Evolutionary conservation across 2,113 vertebrate genomes (phyloP).

Genomic region (Scolopax mira): DNA sequence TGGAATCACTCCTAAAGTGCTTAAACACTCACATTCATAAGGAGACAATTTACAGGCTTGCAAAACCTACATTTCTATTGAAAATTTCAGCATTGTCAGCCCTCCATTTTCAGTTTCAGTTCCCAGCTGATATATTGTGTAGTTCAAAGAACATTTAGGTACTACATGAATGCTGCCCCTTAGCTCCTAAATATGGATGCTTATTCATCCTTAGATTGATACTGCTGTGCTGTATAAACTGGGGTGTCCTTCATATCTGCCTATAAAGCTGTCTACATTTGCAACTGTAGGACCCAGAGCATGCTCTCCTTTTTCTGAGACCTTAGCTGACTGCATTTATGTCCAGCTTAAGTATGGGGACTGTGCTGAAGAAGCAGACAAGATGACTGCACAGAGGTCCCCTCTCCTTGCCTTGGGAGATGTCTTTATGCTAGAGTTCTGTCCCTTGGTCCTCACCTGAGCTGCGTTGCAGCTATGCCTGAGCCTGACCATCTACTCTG

Average conservation of each 20-base stretch:
- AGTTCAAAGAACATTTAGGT: background rate
- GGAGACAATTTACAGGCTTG: background rate
- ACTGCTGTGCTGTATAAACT: background rate
- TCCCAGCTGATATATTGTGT: background rate
- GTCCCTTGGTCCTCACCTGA: background rate
- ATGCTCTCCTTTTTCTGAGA: background rate
- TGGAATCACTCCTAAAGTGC: background rate
- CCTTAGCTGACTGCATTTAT: background rate
- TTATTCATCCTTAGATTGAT: background rate
- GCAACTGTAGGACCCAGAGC: background rate
- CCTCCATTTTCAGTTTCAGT: background rate
- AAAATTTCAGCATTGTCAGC: background rate
- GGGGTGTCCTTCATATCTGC: fast-evolving
- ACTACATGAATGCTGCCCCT: background rate
- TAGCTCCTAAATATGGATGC: fast-evolving
- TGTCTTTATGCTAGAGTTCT: background rate
- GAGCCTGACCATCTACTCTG: background rate
- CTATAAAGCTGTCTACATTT: background rate
- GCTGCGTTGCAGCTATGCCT: background rate
- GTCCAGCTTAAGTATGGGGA: background rate
- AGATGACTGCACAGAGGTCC: fast-evolving
- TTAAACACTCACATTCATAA: background rate
- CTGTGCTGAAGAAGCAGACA: background rate
- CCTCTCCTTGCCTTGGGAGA: background rate
- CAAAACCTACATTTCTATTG: background rate